Evolutionary conservation across 2,113 vertebrate genomes (phyloP), one percentile per base, ranked within the genome.

Genomic region (Odocoileus virginianus): DNA sequence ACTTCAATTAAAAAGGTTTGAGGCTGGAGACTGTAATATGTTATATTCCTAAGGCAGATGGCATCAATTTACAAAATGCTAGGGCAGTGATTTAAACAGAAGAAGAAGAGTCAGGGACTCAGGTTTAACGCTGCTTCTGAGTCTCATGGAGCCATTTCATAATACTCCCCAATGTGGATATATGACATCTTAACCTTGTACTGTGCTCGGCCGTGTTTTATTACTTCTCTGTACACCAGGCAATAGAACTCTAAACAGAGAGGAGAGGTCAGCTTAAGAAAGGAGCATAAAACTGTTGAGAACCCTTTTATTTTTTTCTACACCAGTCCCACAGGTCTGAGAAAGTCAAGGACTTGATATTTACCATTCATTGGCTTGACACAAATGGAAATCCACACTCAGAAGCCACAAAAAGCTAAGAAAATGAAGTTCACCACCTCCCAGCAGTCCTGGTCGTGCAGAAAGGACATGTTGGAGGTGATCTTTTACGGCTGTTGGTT

Each of bases 341-440:
- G 97, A 94, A 96, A 98, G 86, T 81, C 98, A 98, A 97, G 91
- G 76, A 71, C 76, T 98, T 98, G 98, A 98, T 98, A 99, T 98
- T 98, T 98, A 97, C 97, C 95, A 98, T 98, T 98, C 96, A 97
- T 96, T 97, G 97, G 91, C 97, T 98, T 98, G 96, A 87, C 93
- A 98, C 97, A 98, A 97, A 98, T 97, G 85, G 92, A 96, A 82
- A 98, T 96, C 76, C 92, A 83, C 78, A 55, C 96, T 98, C 96
- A 97, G 98, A 98, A 98, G 96, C 96, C 97, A 95, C 60, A 97
- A 97, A 97, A 97, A 96, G 40, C 86, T 97, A 97, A 98, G 94
- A 98, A 98, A 95, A 97, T 89, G 94, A 97, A 98, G 98, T 98
- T 98, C 89, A 83, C 87, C 94, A 96, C 97, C 98, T 98, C 97